Evolutionary conservation across 1,140 invertebrate species (phyloP), one percentile per base, ranked within the genome.

Genomic region (Drosophila nigromelanica): DNA sequence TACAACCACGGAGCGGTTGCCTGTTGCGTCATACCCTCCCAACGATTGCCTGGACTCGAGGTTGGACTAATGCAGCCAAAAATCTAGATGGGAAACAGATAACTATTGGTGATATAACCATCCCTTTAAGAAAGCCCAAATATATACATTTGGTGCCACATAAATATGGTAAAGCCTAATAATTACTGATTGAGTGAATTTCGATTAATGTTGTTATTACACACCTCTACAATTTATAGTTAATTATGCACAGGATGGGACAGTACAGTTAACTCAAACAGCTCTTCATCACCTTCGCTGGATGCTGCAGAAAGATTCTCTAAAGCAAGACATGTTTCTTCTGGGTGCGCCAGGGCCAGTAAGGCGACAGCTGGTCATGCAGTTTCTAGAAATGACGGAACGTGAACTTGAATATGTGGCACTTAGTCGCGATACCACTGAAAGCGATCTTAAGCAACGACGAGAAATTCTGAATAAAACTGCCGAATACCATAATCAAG

Each of bases 251-350:
- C 66, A 81, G 43, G 83, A 92, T 66, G 92, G 93, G 24, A 78
- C 92, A 2, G 91, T 93, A 37, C 89, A 93, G 56, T 78, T 94
- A 51, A 93, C 95, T 58, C 97, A 98, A 92, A 95, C 95, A 48
- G 94, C 94, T n/a, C 91, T 98, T 4, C 94, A 95, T 50, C 96
- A 98, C 92, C 92, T 98, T 76, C 94, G 96, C 94, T 98, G 98
- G 98, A 98, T 98, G 95, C 94, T 98, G 91, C 97, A 98, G 90
- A 98, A 99, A 91, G 97, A 99, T 93, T 87, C 95, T 18, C 92
- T 99, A 1, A 95, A 96, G 1, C 98, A 99, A 93, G 98, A 99
- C 92, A 97, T 99, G 91, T 99, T 99, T 92, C 92, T 99, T 12
- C 95, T 99, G 72, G 98, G 98, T 3, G 94, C 95, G 35, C 98